Evolutionary conservation across 2,888 invertebrate genomes (phyloP).

Genomic region (Cecidostiba fungosa): DNA sequence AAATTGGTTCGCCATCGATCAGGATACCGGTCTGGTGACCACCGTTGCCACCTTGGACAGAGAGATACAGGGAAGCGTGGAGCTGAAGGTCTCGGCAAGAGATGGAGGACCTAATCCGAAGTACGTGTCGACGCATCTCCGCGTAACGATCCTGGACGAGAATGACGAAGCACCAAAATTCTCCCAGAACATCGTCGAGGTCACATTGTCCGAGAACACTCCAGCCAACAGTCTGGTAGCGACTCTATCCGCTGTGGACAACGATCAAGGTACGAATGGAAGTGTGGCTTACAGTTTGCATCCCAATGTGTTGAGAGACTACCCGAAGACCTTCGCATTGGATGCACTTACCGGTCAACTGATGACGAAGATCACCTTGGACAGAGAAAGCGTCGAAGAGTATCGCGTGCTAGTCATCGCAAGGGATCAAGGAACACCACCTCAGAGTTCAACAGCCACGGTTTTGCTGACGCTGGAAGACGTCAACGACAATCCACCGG

Average conservation of each 20-base stretch:
- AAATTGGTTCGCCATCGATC: constrained; percentile 95
- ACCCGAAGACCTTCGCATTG: constrained; percentile 91
- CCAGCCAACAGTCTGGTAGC: constrained; percentile 90
- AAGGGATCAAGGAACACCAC: constrained; percentile 94
- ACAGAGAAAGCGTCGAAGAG: constrained; percentile 89
- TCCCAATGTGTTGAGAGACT: constrained; percentile 88
- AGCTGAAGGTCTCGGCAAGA: constrained; percentile 93
- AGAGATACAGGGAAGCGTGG: constrained; percentile 92
- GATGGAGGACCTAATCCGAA: constrained; percentile 97
- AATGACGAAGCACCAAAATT: constrained; percentile 96
- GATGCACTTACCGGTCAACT: constrained; percentile 93
- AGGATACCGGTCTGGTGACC: constrained; percentile 93
- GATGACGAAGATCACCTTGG: constrained; percentile 88
- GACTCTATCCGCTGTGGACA: constrained; percentile 92
- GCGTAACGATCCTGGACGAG: constrained; percentile 95
- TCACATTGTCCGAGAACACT: constrained; percentile 90
- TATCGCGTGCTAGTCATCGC: constrained; percentile 94
- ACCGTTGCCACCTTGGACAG: constrained; percentile 90
- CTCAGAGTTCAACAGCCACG: constrained; percentile 94
- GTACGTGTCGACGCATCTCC: constrained; percentile 93
- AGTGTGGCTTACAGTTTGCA: constrained; percentile 92
- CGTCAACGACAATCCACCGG: constrained; percentile 95
- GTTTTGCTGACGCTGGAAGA: constrained; percentile 91
- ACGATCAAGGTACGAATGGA: constrained; percentile 96
- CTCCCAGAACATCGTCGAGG: constrained; percentile 87